phyloP scores from a whole-genome alignment of 2,797 vertebrate genomes.

The Melanogrammus aeglefinus region DNA sequence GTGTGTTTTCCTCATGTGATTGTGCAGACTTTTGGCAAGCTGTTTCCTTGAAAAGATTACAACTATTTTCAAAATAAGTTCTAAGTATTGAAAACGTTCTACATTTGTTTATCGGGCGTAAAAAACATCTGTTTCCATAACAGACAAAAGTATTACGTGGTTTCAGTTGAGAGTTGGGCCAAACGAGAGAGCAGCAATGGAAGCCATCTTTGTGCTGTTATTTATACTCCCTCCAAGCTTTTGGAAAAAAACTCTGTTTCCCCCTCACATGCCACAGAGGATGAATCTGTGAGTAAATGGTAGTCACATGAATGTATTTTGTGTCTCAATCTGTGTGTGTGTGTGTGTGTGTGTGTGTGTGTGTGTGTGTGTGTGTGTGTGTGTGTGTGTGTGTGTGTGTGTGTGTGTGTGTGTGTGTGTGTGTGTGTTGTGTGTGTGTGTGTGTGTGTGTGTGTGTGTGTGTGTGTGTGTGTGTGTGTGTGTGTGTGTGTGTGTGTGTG shows the following conservation, averaged over 20 bases:
- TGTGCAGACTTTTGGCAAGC: background rate
- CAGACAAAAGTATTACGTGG: background rate
- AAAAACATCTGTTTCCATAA: background rate
- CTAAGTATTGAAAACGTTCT: background rate
- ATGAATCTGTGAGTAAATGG: background rate
- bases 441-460: too few relatives aligned
- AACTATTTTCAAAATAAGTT: background rate
- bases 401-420: too few relatives aligned
- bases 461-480: background rate
- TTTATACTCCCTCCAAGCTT: background rate
- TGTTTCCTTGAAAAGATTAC: background rate
- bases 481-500: constrained; percentile 7
- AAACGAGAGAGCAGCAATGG: background rate
- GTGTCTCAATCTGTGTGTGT: too few relatives aligned
- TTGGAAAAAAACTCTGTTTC: background rate
- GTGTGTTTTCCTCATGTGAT: constrained; percentile 18
- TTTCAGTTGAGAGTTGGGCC: background rate
- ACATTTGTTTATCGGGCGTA: background rate
- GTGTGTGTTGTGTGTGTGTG: too few relatives aligned
- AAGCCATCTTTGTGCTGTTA: background rate
- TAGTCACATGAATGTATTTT: background rate
- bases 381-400: too few relatives aligned
- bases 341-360: too few relatives aligned
- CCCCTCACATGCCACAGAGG: background rate
- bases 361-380: too few relatives aligned